These are phyloP conservation scores for Lamprotornis superbus DNA, from an alignment of 2,113 vertebrate species.

Conservation along the genomic window DNA sequence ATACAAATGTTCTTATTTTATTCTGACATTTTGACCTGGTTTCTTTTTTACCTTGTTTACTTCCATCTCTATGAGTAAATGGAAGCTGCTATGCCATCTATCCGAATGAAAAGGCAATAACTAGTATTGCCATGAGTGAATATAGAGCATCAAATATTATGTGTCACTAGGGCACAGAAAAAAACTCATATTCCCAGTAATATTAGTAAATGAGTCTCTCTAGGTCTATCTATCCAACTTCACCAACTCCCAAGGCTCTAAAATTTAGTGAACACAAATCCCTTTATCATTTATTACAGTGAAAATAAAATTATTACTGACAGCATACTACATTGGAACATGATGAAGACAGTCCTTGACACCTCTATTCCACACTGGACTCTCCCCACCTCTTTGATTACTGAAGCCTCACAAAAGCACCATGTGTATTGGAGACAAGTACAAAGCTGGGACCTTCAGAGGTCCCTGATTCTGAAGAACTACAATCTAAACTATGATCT, in stretches of 20 bases:
- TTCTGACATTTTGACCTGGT: slow-evolving; percentile 60
- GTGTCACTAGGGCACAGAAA: slow-evolving; percentile 30
- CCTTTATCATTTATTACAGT: not conserved
- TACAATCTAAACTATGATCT: not conserved
- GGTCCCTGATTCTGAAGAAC: not conserved
- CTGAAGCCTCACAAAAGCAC: not conserved
- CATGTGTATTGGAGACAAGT: not conserved
- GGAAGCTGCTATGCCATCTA: slow-evolving; percentile 51
- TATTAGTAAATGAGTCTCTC: slow-evolving; percentile 15
- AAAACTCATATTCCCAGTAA: not conserved
- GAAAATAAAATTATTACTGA: not conserved
- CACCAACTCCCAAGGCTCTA: not conserved
- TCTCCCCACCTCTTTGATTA: not conserved
- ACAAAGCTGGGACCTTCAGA: not conserved
- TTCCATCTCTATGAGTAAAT: slow-evolving; percentile 41
- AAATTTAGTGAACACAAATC: slow-evolving; percentile 18
- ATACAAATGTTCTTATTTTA: slow-evolving; percentile 54
- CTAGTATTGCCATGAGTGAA: slow-evolving; percentile 41
- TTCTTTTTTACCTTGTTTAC: slow-evolving; percentile 64
- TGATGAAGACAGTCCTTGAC: not conserved
- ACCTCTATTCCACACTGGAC: not conserved
- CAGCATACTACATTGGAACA: not conserved
- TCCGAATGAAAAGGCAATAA: slow-evolving; percentile 52
- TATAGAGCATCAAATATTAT: not conserved
- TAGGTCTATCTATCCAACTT: not conserved